These are phyloP conservation scores for Chorisops tibialis DNA, from an alignment of 2,888 invertebrate genomes.

Conservation along the genomic window DNA sequence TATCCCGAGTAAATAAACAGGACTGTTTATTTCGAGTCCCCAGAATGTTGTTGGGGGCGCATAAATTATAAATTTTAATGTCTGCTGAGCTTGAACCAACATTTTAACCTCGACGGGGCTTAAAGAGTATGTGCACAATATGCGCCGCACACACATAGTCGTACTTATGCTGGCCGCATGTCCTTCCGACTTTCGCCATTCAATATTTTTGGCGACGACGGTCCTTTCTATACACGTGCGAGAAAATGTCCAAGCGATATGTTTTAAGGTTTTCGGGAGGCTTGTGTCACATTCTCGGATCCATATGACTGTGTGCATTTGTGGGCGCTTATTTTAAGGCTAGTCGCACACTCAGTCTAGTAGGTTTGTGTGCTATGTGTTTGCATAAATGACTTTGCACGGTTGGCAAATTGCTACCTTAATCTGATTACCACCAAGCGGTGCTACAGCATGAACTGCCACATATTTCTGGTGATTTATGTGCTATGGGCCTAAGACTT, in stretches of 20 bases:
- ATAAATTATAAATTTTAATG: conserved; percentile 34
- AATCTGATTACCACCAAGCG: conserved; percentile 34
- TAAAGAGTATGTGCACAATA: neutral
- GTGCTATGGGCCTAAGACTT: conserved; percentile 29
- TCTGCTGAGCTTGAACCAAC: conserved; percentile 32
- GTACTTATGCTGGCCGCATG: too few species aligned
- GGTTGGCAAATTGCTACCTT: conserved; percentile 36
- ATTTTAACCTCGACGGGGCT: conserved; percentile 24
- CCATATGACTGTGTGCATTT: conserved; percentile 3
- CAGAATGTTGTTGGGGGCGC: conserved; percentile 16
- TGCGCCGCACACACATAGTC: neutral
- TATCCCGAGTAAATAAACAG: conserved; percentile 25
- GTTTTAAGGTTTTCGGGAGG: neutral
- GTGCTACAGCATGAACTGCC: conserved; percentile 32
- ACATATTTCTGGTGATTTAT: conserved; percentile 35
- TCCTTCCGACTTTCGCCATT: neutral
- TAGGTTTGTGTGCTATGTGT: conserved; percentile 22
- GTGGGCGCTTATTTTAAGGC: neutral
- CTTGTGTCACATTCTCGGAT: neutral
- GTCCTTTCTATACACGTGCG: too few species aligned
- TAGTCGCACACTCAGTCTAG: too few species aligned
- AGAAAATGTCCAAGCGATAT: neutral
- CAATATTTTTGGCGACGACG: neutral
- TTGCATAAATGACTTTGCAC: conserved; percentile 34
- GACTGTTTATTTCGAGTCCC: conserved; percentile 15